phyloP scores from a whole-genome alignment of 2,797 vertebrate species.

The Tadarida brasiliensis region DNA sequence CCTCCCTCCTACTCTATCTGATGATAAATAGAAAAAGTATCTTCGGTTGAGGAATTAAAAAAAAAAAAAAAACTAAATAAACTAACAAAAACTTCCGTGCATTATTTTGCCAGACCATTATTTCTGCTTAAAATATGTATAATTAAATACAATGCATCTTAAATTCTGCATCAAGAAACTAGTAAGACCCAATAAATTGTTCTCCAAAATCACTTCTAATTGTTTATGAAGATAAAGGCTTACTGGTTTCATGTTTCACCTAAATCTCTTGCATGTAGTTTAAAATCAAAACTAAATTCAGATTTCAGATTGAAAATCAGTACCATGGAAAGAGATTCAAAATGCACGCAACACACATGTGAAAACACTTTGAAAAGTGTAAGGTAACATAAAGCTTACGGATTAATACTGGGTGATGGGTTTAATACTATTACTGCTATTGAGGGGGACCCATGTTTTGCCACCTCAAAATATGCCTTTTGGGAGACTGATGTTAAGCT shows the following conservation, averaged over 20 bases:
- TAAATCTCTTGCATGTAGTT: background rate
- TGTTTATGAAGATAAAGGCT: background rate
- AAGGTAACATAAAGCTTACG: background rate
- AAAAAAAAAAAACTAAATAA: background rate
- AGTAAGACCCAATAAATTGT: background rate
- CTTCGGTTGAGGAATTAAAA: no score
- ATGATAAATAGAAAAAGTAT: no score
- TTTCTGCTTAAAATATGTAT: background rate
- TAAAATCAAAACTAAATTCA: constrained; percentile 48
- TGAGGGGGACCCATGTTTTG: background rate
- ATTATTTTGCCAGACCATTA: background rate
- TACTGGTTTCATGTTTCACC: constrained; percentile 28
- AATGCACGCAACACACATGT: background rate
- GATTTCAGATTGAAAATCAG: constrained; percentile 14
- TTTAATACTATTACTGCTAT: background rate
- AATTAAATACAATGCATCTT: constrained; percentile 8
- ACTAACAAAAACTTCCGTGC: background rate
- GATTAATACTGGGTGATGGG: background rate
- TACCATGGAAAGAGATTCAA: background rate
- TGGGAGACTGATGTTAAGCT: background rate
- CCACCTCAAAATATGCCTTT: background rate
- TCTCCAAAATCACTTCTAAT: constrained; percentile 1
- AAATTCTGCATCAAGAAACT: constrained; percentile 4
- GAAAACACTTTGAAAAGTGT: background rate
- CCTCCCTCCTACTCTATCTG: no score